These are phyloP conservation scores for Abscondita cerata DNA, from an alignment of 2,888 invertebrate species.

Conservation along the genomic window DNA sequence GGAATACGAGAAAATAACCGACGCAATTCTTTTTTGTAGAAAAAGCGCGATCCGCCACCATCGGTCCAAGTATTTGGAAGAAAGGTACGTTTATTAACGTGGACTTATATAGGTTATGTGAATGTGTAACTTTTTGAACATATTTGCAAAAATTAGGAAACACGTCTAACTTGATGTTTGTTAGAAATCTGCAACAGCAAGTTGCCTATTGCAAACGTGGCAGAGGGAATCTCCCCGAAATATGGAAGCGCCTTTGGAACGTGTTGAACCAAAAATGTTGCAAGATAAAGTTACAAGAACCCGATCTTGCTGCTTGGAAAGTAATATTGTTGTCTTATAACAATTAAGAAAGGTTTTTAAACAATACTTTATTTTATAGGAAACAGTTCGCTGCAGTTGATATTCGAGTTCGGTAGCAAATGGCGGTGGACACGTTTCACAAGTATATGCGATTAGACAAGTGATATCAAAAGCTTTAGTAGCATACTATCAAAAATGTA, in stretches of 20 bases:
- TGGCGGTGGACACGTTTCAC: conserved; percentile 98
- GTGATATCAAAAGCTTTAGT: conserved; percentile 98
- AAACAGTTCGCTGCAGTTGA: conserved; percentile 97
- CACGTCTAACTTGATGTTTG: no score
- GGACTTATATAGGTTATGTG: conserved; percentile 39
- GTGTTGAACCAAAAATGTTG: conserved; percentile 95
- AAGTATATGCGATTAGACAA: conserved; percentile 98
- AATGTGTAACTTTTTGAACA: no score
- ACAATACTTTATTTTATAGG: no score
- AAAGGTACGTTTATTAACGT: conserved; percentile 72
- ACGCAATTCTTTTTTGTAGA: conserved; percentile 60
- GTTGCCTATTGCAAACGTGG: conserved; percentile 99
- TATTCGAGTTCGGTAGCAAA: conserved; percentile 96
- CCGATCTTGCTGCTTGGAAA: conserved; percentile 86
- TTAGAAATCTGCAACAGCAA: conserved; percentile 98
- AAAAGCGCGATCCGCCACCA: conserved; percentile 86
- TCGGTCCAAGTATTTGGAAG: conserved; percentile 98
- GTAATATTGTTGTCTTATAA: conserved; percentile 65
- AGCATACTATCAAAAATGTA: conserved; percentile 98
- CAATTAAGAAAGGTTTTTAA: no score
- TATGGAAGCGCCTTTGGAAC: conserved; percentile 96
- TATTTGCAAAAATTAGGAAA: no score
- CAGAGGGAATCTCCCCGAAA: conserved; percentile 91
- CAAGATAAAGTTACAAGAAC: conserved; percentile 95
- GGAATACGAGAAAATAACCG: background rate